Conservation (phyloP, 2,888 invertebrate genomes). For the Cyaniris semiargus region DNA sequence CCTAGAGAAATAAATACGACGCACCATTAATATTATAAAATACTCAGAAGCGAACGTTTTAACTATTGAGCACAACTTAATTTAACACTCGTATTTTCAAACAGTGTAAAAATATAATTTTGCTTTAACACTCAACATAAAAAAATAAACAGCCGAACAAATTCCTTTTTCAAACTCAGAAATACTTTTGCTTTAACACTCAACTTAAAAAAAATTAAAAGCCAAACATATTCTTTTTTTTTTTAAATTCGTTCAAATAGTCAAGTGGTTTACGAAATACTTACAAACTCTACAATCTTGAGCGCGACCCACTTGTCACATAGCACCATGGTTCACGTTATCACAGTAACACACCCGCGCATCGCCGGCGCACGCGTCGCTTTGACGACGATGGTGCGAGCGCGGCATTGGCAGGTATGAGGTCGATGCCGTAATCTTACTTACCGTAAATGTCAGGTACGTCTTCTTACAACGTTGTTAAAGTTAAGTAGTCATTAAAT, state of each 20-base stretch:
- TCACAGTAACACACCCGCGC: constrained; percentile 56
- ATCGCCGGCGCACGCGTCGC: constrained; percentile 57
- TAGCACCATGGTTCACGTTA: constrained; percentile 61
- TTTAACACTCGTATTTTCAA: neutral
- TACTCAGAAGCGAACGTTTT: neutral
- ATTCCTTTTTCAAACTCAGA: too few species aligned
- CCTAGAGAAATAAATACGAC: neutral
- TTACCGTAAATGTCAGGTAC: neutral
- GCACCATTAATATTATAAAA: neutral
- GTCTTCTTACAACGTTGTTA: neutral
- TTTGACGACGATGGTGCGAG: constrained; percentile 53
- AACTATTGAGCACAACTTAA: too few species aligned
- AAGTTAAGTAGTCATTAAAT: too few species aligned
- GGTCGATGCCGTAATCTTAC: constrained; percentile 25
- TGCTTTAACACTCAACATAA: too few species aligned
- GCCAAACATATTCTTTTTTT: too few species aligned
- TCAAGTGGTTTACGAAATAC: constrained; percentile 47
- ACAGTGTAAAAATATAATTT: too few species aligned
- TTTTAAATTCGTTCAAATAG: neutral
- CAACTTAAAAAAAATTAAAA: too few species aligned
- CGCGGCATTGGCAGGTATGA: constrained; percentile 57
- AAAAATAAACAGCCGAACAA: too few species aligned
- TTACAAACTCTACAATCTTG: constrained; percentile 78
- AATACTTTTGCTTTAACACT: too few species aligned
- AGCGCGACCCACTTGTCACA: constrained; percentile 80